Conservation (phyloP, 37 sponge, comb jelly and placozoan species). For the Lycopodina hypogea region DNA sequence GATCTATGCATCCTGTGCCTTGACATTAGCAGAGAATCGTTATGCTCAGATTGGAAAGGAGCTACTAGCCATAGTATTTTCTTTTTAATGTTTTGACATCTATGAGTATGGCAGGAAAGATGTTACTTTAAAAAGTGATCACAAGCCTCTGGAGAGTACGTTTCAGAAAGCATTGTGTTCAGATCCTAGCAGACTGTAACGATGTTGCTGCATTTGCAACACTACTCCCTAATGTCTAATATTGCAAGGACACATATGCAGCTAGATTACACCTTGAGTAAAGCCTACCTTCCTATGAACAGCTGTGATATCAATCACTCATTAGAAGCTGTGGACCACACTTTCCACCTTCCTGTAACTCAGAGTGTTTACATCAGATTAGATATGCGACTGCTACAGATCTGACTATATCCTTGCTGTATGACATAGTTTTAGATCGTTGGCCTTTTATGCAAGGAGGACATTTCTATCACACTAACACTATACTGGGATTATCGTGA, state of each 20-base stretch:
- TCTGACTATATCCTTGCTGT: constrained; percentile 12
- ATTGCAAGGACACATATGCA: constrained; percentile 27
- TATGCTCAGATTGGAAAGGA: constrained; percentile 59
- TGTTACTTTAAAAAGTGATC: constrained; percentile 37
- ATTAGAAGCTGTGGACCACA: too few relatives aligned
- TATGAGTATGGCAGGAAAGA: constrained; percentile 40
- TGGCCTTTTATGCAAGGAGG: constrained; percentile 40
- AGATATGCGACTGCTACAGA: constrained; percentile 25
- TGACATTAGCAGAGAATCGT: constrained; percentile 28
- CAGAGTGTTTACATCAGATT: too few relatives aligned
- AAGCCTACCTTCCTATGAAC: constrained; percentile 18
- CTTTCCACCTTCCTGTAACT: constrained; percentile 2
- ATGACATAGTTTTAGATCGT: constrained; percentile 4
- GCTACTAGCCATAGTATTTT: constrained; percentile 54
- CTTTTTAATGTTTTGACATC: constrained; percentile 42
- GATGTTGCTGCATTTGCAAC: constrained; percentile 47
- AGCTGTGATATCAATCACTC: constrained; percentile 8
- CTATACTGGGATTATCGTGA: constrained; percentile 37
- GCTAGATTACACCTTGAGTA: constrained; percentile 47
- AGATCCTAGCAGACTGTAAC: constrained; percentile 45
- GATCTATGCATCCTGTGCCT: constrained; percentile 40
- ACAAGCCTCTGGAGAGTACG: constrained; percentile 34
- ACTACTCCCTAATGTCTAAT: constrained; percentile 30
- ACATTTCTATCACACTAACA: too few relatives aligned
- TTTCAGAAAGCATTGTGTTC: constrained; percentile 39